Evolutionary conservation across 2,888 invertebrate species (phyloP).

Genomic region (Lamellibrachia satsuma): DNA sequence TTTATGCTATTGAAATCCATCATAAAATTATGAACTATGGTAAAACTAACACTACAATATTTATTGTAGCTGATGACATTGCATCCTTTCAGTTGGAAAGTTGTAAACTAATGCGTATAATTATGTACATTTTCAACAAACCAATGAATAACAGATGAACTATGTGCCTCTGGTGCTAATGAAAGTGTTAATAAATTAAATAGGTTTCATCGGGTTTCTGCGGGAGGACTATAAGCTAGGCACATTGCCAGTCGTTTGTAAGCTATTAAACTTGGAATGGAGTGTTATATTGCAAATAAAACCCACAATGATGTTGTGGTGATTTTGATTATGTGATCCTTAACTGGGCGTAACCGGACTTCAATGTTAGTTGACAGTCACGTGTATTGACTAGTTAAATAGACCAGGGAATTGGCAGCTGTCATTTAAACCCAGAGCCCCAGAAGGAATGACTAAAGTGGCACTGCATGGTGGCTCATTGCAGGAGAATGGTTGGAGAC

Average conservation of each 20-base stretch:
- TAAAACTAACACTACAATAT: neutral
- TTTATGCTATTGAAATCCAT: neutral
- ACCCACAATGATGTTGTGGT: neutral
- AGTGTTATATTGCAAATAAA: neutral
- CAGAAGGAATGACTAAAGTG: neutral
- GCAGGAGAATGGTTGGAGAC: neutral
- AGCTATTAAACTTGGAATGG: neutral
- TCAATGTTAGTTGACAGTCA: neutral
- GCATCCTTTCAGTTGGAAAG: neutral
- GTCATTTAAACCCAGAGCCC: neutral
- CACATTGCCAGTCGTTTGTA: neutral
- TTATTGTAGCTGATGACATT: neutral
- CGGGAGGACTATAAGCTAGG: neutral
- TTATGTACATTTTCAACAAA: neutral
- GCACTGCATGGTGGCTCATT: neutral
- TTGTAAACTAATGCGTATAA: neutral
- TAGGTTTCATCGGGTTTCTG: neutral
- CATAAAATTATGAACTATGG: neutral
- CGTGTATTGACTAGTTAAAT: neutral
- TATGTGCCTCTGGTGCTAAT: neutral
- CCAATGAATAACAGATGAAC: neutral
- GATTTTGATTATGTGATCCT: neutral
- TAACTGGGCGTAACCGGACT: neutral
- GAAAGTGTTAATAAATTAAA: neutral
- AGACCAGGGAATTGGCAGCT: neutral